These are phyloP conservation scores for Phenganax marumi DNA, from an alignment of 92 coral and sea anemone genomes.

Conservation along the genomic window DNA sequence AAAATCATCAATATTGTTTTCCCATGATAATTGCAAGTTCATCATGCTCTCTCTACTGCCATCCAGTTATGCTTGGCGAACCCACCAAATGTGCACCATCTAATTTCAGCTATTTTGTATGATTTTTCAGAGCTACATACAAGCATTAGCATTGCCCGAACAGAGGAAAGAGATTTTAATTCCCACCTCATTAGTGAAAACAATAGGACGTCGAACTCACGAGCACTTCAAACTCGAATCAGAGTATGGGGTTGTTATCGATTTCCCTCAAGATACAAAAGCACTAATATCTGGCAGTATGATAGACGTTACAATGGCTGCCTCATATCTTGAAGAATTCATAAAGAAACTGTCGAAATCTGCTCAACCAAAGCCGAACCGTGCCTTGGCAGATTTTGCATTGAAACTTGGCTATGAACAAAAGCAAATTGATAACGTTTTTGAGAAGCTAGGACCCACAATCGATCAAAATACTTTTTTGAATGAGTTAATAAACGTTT, in stretches of 20 bases:
- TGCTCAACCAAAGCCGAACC: constrained; percentile 50
- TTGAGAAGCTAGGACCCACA: constrained; percentile 75
- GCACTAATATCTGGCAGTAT: constrained; percentile 9
- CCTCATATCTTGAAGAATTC: constrained; percentile 25
- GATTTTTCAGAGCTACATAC: constrained; percentile 18
- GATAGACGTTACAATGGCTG: not conserved
- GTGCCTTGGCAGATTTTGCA: constrained; percentile 83
- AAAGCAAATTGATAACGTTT: constrained; percentile 72
- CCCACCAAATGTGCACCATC: too few relatives aligned
- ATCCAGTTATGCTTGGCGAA: not conserved
- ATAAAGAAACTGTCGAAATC: not conserved
- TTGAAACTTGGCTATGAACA: constrained; percentile 85
- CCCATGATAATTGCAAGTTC: too few relatives aligned
- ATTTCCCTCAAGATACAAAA: constrained; percentile 19
- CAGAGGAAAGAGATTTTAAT: not conserved
- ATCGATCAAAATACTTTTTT: constrained; percentile 83
- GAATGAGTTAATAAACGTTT: constrained; percentile 74
- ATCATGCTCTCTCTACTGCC: too few relatives aligned
- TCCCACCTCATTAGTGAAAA: constrained; percentile 11
- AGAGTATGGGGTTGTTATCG: constrained; percentile 33
- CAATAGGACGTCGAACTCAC: not conserved
- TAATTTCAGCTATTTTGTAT: not conserved
- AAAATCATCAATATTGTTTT: too few relatives aligned
- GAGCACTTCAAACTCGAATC: constrained; percentile 26
- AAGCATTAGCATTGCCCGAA: constrained; percentile 22